Evolutionary conservation across 2,113 vertebrate genomes (phyloP).

Genomic region (Monarcha castaneiventris): DNA sequence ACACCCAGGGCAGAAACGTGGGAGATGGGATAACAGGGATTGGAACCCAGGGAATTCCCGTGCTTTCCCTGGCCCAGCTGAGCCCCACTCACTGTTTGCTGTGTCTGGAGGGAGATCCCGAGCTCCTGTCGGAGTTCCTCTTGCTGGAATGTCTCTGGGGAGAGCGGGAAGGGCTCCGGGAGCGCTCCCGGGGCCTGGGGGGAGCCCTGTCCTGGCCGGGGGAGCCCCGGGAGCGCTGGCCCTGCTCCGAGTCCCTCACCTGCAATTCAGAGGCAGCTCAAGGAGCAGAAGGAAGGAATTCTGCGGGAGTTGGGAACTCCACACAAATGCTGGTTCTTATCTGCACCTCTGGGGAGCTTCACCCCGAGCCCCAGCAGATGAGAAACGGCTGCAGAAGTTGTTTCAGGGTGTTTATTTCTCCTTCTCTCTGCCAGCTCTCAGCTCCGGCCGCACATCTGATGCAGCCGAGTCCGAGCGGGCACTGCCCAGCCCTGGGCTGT

Average conservation of each 20-base stretch:
- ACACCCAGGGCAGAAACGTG: neutral
- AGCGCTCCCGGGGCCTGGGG: neutral
- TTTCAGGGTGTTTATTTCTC: too few species aligned
- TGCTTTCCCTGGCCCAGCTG: neutral
- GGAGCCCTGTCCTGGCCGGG: neutral
- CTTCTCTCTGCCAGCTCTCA: too few species aligned
- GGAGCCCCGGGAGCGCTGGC: neutral
- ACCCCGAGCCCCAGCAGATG: too few species aligned
- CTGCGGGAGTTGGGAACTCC: too few species aligned
- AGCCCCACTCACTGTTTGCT: conserved; percentile 64
- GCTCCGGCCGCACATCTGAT: too few species aligned
- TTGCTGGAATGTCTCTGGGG: conserved; percentile 43
- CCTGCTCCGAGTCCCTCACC: conserved; percentile 42
- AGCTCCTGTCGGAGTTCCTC: conserved; percentile 13
- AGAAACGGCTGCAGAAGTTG: too few species aligned
- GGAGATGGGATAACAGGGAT: neutral
- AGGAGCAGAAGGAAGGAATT: too few species aligned
- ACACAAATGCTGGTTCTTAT: too few species aligned
- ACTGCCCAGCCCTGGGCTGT: too few species aligned
- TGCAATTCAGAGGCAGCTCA: conserved; percentile 30
- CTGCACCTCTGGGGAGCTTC: too few species aligned
- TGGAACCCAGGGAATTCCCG: neutral
- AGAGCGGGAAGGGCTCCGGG: conserved; percentile 56
- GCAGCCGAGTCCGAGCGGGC: too few species aligned
- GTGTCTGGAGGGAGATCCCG: conserved; percentile 52